Conservation (phyloP, 2,113 vertebrate genomes). For the Oxyruncus cristatus region DNA sequence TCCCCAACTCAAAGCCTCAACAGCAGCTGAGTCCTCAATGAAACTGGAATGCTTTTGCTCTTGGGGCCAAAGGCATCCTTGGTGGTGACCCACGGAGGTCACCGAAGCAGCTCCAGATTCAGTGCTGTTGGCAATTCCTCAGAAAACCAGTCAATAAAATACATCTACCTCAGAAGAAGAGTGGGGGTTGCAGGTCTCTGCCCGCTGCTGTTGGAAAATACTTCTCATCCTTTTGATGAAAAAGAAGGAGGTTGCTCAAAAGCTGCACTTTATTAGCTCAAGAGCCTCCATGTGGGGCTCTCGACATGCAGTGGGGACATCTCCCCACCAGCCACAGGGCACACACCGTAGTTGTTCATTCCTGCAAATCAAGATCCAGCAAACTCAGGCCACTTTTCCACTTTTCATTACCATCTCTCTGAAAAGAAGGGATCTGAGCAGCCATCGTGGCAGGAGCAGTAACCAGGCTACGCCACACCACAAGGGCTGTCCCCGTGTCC, state of each 20-base stretch:
- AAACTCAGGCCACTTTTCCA: neutral
- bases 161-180: neutral
- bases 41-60: neutral
- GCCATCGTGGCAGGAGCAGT: neutral
- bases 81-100: neutral
- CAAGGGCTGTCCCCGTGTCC: neutral
- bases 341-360: rapidly evolving
- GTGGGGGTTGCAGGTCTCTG: neutral
- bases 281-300: rapidly evolving
- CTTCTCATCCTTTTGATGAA: neutral
- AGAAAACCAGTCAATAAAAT: neutral
- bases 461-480: neutral
- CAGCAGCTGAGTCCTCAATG: rapidly evolving
- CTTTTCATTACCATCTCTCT: neutral
- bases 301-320: neutral
- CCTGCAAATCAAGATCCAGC: neutral
- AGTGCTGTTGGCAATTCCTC: neutral
- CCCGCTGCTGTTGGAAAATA: neutral
- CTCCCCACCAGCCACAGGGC: neutral
- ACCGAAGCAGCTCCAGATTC: neutral
- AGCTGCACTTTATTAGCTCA: neutral
- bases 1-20: rapidly evolving
- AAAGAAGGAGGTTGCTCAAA: neutral
- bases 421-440: neutral
- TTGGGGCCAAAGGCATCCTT: neutral